Evolutionary conservation across 2,888 invertebrate genomes (phyloP), one percentile per base, ranked within the genome.

Genomic region (Carterocephalus palaemon): DNA sequence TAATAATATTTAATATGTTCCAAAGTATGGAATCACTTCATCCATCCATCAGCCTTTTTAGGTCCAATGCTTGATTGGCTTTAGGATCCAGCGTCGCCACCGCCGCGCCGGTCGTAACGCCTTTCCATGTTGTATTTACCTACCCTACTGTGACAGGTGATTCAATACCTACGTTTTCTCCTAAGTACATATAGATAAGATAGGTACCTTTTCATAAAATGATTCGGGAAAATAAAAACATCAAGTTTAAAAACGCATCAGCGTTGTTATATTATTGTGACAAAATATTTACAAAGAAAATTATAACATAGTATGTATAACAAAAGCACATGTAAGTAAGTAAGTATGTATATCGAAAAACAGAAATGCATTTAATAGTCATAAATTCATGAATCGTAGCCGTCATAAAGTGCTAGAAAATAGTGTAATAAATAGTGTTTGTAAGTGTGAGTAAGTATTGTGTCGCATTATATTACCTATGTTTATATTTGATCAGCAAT

Each of bases 221-320:
- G 32, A 12, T 9, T 12, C n/a, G 16, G 15, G 46, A 39, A 52
- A 52, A 52, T 39, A 46, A 51, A 54, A 51, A 46, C 37, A 48
- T 24, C 47, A 24, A 22, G 31, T 46, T 64, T 71, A 67, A 68
- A 67, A 36, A 80, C 73, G 79, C 81, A 59, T 64, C 51, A 50
- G 76, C 80, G 71, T 67, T 71, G 66, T 68, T 82, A 79, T 82
- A 79, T 79, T 61, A 66, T 72, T 81, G 58, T 64, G 74, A 77
- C 65, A 69, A 78, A 79, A 76, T 84, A 84, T 84, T 81, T 84
- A 84, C 84, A 85, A 81, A 80, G 75, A 75, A 80, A 70, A 70
- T 65, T 75, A 61, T 74, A 78, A 78, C 70, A 76, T 72, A 34
- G 42, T 42, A 67, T 68, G 42, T 42, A 67, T 68, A 82, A 83